Conservation (phyloP, 35 echinoderm and acorn worm genomes). For the Anneissia japonica region DNA sequence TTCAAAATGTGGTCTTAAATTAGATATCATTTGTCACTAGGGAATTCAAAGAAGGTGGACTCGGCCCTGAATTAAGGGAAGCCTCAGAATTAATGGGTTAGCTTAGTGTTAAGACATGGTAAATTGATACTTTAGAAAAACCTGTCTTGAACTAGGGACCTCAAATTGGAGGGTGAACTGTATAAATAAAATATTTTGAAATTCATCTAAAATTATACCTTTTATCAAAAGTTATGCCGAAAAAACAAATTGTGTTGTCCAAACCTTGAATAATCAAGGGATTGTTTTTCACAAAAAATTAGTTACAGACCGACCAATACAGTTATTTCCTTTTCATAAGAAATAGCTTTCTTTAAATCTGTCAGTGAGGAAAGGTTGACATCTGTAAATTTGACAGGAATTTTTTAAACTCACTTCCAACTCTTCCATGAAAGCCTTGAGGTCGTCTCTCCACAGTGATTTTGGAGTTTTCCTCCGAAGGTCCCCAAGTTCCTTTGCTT, state of each 20-base stretch:
- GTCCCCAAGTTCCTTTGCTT: slow-evolving; percentile 66
- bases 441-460: slow-evolving; percentile 80
- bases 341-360: neutral
- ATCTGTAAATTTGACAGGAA: neutral
- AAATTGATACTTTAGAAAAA: too few species aligned
- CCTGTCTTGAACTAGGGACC: too few species aligned
- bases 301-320: neutral
- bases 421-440: slow-evolving; percentile 59
- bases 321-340: neutral
- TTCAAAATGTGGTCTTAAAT: too few species aligned
- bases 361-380: neutral
- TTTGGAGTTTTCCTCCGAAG: slow-evolving; percentile 73
- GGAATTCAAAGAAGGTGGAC: neutral
- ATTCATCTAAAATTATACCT: too few species aligned
- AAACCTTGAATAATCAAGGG: neutral
- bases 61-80: neutral
- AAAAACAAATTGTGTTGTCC: neutral
- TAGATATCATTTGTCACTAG: too few species aligned
- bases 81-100: neutral
- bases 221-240: neutral
- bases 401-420: slow-evolving; percentile 53
- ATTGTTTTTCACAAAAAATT: neutral
- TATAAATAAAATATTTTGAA: too few species aligned
- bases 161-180: too few species aligned
- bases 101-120: neutral